Base-by-base conservation (phyloP, 1,140 invertebrate species). In the Drosophila suzukii region DNA sequence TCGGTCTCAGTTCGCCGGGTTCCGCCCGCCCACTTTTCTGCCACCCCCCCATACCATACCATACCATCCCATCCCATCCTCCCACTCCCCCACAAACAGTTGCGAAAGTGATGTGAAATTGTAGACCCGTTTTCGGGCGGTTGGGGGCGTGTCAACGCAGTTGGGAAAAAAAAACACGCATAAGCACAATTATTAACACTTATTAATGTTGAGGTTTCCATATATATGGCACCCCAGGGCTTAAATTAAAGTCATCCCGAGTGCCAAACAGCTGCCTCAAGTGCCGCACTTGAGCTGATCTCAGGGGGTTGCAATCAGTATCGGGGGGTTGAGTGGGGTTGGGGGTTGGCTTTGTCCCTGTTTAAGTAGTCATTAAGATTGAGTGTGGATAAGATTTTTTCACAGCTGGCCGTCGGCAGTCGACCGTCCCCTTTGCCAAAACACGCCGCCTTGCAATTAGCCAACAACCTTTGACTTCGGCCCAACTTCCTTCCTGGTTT, bases 351-450 rank as follows among this genome's bases (percentile, higher is more conserved):
- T 78, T 66, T 82, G 79, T 67, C 76, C 75, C 67, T 82, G 80
- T 89, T 83, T 88, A 88, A 88, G 84, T 88, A 88, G 84, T 88
- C 80, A 89, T 88, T 88, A 80, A 88, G 84, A 80, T 88, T 67
- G 80, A 89, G 67, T 88, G 76, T 62, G 72, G 83, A 88, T 88
- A 88, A 67, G 83, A 88, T 88, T 88, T 82, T 80, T 62, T 62
- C 73, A 77, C 83, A 86, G 83, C 83, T 86, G 83, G 78, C 71
- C 20, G 20, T 34, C 66, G 56, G 43, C 71, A n/a, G 20, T 34
- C 66, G 56, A 30, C 6, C 15, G 27, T 24, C 15, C 15, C 20
- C 59, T 36, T 39, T 3, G 36, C 24, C 15, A 30, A 53, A 38
- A 32, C 32, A 43, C 27, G n/a, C 44, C 32, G 56, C 66, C 43